Conservation (phyloP, 2,113 vertebrate genomes). For the Malurus alboscapulatus region DNA sequence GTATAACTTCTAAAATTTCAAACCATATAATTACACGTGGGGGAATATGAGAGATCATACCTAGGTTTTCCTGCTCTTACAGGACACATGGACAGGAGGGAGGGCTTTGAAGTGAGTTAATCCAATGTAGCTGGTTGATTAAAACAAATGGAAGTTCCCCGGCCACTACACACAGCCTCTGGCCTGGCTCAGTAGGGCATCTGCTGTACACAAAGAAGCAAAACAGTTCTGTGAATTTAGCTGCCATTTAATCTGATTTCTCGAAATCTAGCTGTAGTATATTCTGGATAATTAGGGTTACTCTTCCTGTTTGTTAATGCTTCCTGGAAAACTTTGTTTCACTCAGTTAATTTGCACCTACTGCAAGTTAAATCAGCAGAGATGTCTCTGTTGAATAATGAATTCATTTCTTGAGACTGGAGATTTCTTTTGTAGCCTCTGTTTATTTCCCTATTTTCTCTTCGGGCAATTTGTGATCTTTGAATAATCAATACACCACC, state of each 20-base stretch:
- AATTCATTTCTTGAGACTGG: neutral
- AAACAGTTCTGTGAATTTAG: conserved; percentile 45
- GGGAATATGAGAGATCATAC: neutral
- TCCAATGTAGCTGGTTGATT: neutral
- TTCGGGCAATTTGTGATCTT: neutral
- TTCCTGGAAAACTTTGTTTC: conserved; percentile 30
- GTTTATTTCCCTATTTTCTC: neutral
- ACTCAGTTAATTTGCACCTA: neutral
- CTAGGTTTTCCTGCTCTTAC: neutral
- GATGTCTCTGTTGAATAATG: neutral
- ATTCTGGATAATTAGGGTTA: conserved; percentile 6
- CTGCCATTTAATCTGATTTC: conserved; percentile 25
- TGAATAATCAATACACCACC: neutral
- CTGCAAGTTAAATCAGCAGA: neutral
- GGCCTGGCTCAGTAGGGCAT: neutral
- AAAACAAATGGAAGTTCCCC: neutral
- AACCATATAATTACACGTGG: neutral
- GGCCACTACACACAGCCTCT: neutral
- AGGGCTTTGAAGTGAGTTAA: neutral
- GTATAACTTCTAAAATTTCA: neutral
- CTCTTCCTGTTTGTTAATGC: conserved; percentile 44
- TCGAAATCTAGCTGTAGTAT: neutral
- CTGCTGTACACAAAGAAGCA: neutral
- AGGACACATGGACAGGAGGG: neutral
- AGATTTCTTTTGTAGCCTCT: neutral